A percentile compares a stretch with the other conserved stretches of the same genome.
Evolutionary conservation across 2,888 invertebrate genomes (phyloP).

Genomic region (Plutella xylostella): DNA sequence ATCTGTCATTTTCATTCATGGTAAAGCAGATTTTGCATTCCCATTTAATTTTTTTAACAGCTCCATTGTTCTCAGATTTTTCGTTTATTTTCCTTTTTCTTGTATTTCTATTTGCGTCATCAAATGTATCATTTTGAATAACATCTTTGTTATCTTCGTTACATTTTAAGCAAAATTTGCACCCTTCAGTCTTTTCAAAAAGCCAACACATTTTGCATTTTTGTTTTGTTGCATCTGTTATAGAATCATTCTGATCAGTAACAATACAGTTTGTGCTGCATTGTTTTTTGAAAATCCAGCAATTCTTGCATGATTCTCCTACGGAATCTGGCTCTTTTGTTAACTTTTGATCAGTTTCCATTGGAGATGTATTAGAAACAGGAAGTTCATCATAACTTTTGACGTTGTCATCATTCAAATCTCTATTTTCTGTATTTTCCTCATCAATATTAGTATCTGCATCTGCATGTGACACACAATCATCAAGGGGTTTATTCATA

Average conservation of each 20-base stretch:
- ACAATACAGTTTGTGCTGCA: constrained; percentile 21
- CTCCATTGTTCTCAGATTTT: neutral
- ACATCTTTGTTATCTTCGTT: neutral
- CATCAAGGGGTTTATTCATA: too few relatives aligned
- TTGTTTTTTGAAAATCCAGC: constrained; percentile 27
- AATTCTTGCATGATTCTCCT: constrained; percentile 17
- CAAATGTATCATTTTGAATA: neutral
- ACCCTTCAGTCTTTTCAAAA: too few relatives aligned
- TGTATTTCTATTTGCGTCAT: too few relatives aligned
- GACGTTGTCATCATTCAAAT: too few relatives aligned
- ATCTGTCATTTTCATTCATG: constrained; percentile 24
- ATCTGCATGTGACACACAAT: too few relatives aligned
- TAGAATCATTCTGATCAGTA: neutral
- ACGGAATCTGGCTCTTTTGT: neutral
- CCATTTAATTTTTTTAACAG: constrained; percentile 25
- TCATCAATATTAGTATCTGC: too few relatives aligned
- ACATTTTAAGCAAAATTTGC: too few relatives aligned
- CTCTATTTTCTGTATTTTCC: too few relatives aligned
- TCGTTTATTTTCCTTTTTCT: constrained; percentile 16
- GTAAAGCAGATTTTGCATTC: constrained; percentile 35
- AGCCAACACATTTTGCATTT: too few relatives aligned
- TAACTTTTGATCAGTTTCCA: neutral
- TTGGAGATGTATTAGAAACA: too few relatives aligned
- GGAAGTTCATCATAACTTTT: too few relatives aligned
- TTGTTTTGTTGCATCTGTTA: too few relatives aligned